These are phyloP conservation scores for Archaeoteleia sp. DNA, from an alignment of 2,888 invertebrate genomes.

Conservation along the genomic window DNA sequence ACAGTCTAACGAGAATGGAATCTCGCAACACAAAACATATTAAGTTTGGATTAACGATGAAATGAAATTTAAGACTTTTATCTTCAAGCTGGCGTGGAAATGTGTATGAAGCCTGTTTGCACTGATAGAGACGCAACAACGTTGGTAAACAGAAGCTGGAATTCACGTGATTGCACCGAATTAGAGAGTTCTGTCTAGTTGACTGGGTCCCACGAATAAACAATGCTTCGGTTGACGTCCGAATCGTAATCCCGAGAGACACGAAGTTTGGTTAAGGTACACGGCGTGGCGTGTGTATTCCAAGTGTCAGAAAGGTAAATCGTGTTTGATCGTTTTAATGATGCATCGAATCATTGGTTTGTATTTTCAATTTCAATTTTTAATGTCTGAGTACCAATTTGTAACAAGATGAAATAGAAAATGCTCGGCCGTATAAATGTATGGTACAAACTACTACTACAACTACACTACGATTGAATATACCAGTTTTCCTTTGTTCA, in stretches of 20 bases:
- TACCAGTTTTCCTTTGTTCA: conserved; percentile 52
- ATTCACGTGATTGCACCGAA: conserved; percentile 22
- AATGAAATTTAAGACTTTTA: too few species aligned
- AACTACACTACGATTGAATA: conserved; percentile 37
- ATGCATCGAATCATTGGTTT: too few species aligned
- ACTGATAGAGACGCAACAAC: conserved; percentile 30
- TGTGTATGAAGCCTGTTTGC: not conserved
- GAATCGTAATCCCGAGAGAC: conserved; percentile 29
- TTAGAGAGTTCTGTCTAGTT: conserved; percentile 25
- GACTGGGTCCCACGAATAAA: conserved; percentile 24
- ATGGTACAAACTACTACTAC: conserved; percentile 7
- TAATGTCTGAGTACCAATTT: too few species aligned
- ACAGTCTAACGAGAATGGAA: not conserved
- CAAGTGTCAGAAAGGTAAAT: conserved; percentile 19
- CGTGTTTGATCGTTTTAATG: conserved; percentile 28
- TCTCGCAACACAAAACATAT: too few species aligned
- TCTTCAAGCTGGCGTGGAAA: too few species aligned
- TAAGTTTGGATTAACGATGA: too few species aligned
- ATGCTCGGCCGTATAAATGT: too few species aligned
- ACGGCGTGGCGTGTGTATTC: conserved; percentile 11
- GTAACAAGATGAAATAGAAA: too few species aligned
- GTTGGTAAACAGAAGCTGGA: conserved; percentile 17
- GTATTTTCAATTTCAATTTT: too few species aligned
- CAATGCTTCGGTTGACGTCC: conserved; percentile 9
- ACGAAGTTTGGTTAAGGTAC: conserved; percentile 19